Percentiles rank a stretch among this genome's conserved stretches.
These are phyloP conservation scores for Drosophila arizonae DNA, from an alignment of 1,140 invertebrate species.

Conservation along the genomic window DNA sequence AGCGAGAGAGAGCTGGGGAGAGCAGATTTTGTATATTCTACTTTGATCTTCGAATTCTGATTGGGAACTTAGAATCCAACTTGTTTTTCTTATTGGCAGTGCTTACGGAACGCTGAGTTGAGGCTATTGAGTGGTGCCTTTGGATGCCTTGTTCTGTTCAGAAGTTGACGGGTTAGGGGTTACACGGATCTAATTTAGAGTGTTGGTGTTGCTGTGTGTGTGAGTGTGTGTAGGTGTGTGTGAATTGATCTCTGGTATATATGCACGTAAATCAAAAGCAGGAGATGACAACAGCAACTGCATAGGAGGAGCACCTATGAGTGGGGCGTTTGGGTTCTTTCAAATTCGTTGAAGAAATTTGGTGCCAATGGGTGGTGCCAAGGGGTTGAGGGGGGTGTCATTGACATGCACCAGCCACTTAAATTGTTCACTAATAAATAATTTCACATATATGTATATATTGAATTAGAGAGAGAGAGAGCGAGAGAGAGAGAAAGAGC, in stretches of 20 bases:
- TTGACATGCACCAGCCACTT: conserved; percentile 44
- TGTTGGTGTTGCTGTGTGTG: conserved; percentile 13
- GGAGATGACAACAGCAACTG: conserved; percentile 45
- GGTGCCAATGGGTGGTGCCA: conserved; percentile 19
- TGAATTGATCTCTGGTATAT: conserved; percentile 4
- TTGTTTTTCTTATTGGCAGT: conserved; percentile 23
- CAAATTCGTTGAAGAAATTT: conserved; percentile 15
- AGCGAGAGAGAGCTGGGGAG: not conserved
- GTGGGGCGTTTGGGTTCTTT: conserved; percentile 5
- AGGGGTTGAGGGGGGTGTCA: not conserved
- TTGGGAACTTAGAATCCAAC: conserved; percentile 22
- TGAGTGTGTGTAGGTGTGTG: conserved; percentile 8
- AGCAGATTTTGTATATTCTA: conserved; percentile 4
- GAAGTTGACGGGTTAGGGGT: conserved; percentile 18
- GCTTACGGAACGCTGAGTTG: conserved; percentile 48
- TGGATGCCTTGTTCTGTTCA: conserved; percentile 29
- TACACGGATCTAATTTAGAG: conserved; percentile 5
- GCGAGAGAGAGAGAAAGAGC: too few species aligned
- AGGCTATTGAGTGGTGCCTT: conserved; percentile 32
- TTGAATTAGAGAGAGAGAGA: not conserved
- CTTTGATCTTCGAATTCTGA: conserved; percentile 9
- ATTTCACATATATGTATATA: not conserved
- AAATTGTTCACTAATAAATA: conserved; percentile 31
- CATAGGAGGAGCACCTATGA: conserved; percentile 53
- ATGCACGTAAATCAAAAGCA: conserved; percentile 32